Evolutionary conservation across 2,113 vertebrate genomes (phyloP), one percentile per base, ranked within the genome.

Genomic region (Cacatua alba): DNA sequence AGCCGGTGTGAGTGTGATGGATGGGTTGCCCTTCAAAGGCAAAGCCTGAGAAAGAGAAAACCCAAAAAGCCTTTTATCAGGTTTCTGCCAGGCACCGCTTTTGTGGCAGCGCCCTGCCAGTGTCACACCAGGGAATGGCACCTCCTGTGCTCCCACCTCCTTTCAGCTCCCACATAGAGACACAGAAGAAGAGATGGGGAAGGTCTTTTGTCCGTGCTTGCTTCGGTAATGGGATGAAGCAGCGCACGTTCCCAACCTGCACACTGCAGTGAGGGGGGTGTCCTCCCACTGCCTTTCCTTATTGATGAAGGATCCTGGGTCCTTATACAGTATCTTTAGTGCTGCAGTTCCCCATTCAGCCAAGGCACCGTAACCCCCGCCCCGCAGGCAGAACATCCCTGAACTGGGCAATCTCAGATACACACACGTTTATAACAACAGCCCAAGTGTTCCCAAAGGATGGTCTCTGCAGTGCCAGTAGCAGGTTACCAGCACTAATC

Each of bases 251-350:
- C 37, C 81, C 2, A 0, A 35, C 87, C 60, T 7, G 1, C 0
- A 2, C 8, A 1, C 39, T 11, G 37, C 37, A 0, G 57, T 49
- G 70, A 59, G 69, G 13, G 1, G 37, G 44, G 0, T 14, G 3
- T 51, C 39, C 55, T 21, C 53, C 46, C 6, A 1, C 1, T 0
- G 2, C 19, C 3, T 0, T 6, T 4, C 14, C 1, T 17, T 15
- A 19, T 41, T 41, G 74, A 0, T 48, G 76, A 26, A 16, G 75
- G 60, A 16, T 23, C 37, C 26, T 26, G n/a, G 31, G 35, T 28
- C 46, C 80, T 37, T 24, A 1, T 20, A 6, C 44, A 70, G 77
- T 5, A 2, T 19, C 69, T 28, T 2, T 62, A 20, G 41, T 4
- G 5, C 76, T 65, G 20, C 4, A 3, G 51, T 25, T 67, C 21